Evolutionary conservation across 1,140 invertebrate species (phyloP).

Genomic region (Adoxophyes honmai): DNA sequence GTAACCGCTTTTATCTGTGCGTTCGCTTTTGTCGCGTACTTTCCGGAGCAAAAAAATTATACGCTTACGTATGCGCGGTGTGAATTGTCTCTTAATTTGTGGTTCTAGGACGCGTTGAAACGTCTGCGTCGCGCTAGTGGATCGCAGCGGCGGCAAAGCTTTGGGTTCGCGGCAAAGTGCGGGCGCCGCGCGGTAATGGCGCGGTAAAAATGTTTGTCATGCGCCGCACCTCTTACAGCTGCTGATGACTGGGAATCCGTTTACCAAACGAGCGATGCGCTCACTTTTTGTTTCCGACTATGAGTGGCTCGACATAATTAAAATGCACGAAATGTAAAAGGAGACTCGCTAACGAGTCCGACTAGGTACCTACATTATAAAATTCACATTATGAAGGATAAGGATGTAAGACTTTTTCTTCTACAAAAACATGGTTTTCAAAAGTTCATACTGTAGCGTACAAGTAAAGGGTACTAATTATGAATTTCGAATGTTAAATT

Average conservation of each 20-base stretch:
- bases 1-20: constrained; percentile 14
- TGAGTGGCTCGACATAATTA: constrained; percentile 12
- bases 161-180: constrained; percentile 36
- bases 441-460: background rate
- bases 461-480: constrained; percentile 54
- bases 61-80: constrained; percentile 41
- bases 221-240: constrained; percentile 30
- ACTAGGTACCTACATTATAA: too few species aligned
- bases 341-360: constrained; percentile 8
- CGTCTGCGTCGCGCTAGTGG: constrained; percentile 42
- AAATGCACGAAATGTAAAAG: constrained; percentile 10
- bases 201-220: constrained; percentile 57
- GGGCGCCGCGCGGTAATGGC: constrained; percentile 50
- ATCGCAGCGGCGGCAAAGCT: constrained; percentile 65
- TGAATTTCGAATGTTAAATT: constrained; percentile 68
- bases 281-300: constrained; percentile 2
- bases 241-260: constrained; percentile 12
- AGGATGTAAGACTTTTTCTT: background rate
- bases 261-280: constrained; percentile 14
- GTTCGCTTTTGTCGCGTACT: constrained; percentile 36
- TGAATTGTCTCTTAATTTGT: constrained; percentile 67
- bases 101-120: constrained; percentile 10
- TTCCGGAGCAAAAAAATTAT: constrained; percentile 43
- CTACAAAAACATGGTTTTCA: background rate
- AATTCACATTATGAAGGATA: background rate